Evolutionary conservation across 2,113 vertebrate genomes (phyloP).

Genomic region (Rhabdornis inornatus): DNA sequence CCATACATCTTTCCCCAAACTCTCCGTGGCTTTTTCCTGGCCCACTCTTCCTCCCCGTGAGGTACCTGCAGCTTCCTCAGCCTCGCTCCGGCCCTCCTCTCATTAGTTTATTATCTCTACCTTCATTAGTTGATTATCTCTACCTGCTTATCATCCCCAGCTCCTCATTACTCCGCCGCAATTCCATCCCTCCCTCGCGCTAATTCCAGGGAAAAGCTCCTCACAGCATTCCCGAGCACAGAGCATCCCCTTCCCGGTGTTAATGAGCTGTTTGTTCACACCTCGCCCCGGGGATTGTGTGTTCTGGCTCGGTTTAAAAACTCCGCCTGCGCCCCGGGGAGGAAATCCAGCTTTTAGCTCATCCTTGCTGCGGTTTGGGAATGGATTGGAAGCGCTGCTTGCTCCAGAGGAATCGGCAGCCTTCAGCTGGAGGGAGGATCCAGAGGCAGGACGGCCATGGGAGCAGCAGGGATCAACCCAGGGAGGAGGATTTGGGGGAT

Average conservation of each 20-base stretch:
- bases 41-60: neutral
- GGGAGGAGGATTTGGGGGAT: neutral
- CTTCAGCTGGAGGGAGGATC: neutral
- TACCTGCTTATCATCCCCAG: slow-evolving; percentile 46
- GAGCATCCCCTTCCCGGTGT: neutral
- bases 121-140: slow-evolving; percentile 55
- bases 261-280: slow-evolving; percentile 13
- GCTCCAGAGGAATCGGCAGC: neutral
- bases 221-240: neutral
- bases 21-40: neutral
- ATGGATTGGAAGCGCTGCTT: neutral
- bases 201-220: neutral
- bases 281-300: neutral
- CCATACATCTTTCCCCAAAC: slow-evolving; percentile 3
- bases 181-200: neutral
- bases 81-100: slow-evolving; percentile 6
- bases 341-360: neutral
- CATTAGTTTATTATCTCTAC: slow-evolving; percentile 49
- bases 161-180: slow-evolving; percentile 36
- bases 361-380: neutral
- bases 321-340: neutral
- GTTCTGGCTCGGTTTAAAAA: neutral
- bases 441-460: neutral
- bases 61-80: neutral
- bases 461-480: neutral